Evolutionary conservation across 1,140 invertebrate genomes (phyloP), one percentile per base, ranked within the genome.

Genomic region (Chionoecetes opilio): DNA sequence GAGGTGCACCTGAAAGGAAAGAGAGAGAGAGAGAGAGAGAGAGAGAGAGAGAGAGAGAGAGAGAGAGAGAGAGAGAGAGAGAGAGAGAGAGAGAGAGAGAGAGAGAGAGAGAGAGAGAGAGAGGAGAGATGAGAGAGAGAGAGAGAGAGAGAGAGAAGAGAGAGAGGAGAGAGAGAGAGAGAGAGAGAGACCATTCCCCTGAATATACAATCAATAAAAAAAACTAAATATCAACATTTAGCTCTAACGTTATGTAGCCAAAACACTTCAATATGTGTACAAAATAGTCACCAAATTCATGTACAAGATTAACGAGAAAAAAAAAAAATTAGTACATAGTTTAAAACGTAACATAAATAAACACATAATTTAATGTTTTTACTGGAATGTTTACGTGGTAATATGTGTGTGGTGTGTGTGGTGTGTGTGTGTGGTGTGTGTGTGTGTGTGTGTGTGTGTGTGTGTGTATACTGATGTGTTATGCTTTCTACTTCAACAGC

Each of bases 31-130:
- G 26, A 75, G 63, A 75, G 53, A 75, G 53, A 75, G 53, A 75
- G 53, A 75, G 53, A 75, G 53, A 75, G 53, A 75, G 53, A 75
- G 53, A 75, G 53, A 75, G 53, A 75, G 63, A 75, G 63, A 17
- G 63, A 75, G 63, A 17, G 63, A n/a, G 63, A 75, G 63, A 75
- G 63, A 75, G 63, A 75, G 63, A 75, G 63, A 75, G 63, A 75
- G 63, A 75, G 63, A 75, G 63, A 75, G 63, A 75, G 63, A 75
- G 63, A 75, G 63, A 75, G 63, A 75, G 63, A 75, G 63, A 75
- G 63, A 75, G 63, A 75, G 63, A 75, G 63, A n/a, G n/a, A n/a
- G 63, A n/a, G 63, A 75, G 63, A 53, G 46, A n/a, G n/a, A 75
- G n/a, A 75, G 63, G 21, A 21, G n/a, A 21, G 1, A 75, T n/a